Base-by-base conservation (phyloP, 2,113 vertebrate genomes). In the Dascyllus trimaculatus region DNA sequence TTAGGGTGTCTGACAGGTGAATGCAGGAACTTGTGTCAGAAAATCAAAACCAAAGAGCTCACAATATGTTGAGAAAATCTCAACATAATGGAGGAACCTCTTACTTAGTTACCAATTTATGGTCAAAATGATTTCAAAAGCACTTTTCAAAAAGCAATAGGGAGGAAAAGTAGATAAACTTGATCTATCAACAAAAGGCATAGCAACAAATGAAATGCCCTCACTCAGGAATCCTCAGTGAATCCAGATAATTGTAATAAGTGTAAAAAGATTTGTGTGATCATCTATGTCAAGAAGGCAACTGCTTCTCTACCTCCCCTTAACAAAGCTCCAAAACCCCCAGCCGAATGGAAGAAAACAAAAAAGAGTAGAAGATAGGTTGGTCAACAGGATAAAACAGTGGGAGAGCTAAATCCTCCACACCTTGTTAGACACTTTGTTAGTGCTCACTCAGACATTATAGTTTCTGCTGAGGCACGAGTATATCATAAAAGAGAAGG, bases 361-460 rank as follows among this genome's bases (percentile, higher is more conserved):
- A 51, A 64, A 40, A 40, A 61, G 35, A 57, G 72, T 0, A 35
- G 24, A 73, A 62, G 68, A 75, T 25, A 18, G 68, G 73, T 59
- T 58, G 46, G 77, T 81, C 62, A 75, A 60, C 69, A 63, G 81
- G 62, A 82, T 86, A 61, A 74, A 78, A 75, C 85, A 62, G 79
- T 79, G 21, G 63, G 69, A 82, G 60, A 61, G 59, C 51, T 5
- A 75, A 65, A 60, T 29, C 52, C 65, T 64, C 32, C 48, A 61
- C 72, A 85, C 75, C 68, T 84, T 89, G 75, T 88, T 87, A 88
- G 77, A 79, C 68, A 81, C 71, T 65, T 85, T 81, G 85, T 85
- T 87, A 82, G 75, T 61, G 78, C 60, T 87, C 82, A 69, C 61
- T 64, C 80, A 72, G 72, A 78, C 80, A 75, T 84, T 85, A 75